A percentile compares a stretch with the other conserved stretches of the same genome.
These are phyloP conservation scores for Sandelia bainsii DNA, from an alignment of 2,797 vertebrate species.

Conservation along the genomic window DNA sequence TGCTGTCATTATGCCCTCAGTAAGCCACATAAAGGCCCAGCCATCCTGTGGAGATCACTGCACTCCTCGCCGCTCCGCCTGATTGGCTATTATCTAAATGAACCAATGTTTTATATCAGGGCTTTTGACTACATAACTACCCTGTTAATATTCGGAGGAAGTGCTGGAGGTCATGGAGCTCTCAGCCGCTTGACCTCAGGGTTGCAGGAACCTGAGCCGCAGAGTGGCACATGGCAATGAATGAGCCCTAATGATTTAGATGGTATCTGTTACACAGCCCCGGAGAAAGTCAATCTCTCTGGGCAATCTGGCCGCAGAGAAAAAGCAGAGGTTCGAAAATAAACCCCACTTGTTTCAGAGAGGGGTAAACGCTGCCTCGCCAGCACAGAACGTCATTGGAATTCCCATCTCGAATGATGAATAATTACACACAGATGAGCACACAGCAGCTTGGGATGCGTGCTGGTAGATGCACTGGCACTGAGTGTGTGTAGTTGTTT, in stretches of 20 bases:
- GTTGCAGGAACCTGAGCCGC: constrained; percentile 90
- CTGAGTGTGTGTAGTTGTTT: constrained; percentile 34
- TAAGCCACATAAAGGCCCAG: constrained; percentile 81
- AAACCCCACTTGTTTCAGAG: constrained; percentile 77
- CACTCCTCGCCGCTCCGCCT: constrained; percentile 72
- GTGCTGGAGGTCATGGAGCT: constrained; percentile 90
- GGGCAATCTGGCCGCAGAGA: constrained; percentile 90
- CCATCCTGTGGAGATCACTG: constrained; percentile 71
- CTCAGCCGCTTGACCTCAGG: constrained; percentile 89
- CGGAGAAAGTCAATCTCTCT: constrained; percentile 85
- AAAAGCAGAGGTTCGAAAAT: constrained; percentile 83
- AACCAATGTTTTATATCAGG: constrained; percentile 90
- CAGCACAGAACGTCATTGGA: constrained; percentile 53
- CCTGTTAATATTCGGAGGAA: constrained; percentile 92
- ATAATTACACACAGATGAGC: constrained; percentile 78
- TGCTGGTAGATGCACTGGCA: neutral
- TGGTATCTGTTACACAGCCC: constrained; percentile 96
- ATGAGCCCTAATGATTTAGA: constrained; percentile 97
- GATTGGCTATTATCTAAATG: constrained; percentile 85
- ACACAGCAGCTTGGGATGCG: constrained; percentile 31
- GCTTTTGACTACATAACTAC: constrained; percentile 86
- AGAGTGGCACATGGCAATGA: constrained; percentile 92
- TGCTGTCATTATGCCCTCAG: constrained; percentile 83
- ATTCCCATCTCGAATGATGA: constrained; percentile 58
- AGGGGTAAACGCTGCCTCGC: constrained; percentile 42